phyloP scores from a whole-genome alignment of 2,113 vertebrate species.

The Verasper variegatus region DNA sequence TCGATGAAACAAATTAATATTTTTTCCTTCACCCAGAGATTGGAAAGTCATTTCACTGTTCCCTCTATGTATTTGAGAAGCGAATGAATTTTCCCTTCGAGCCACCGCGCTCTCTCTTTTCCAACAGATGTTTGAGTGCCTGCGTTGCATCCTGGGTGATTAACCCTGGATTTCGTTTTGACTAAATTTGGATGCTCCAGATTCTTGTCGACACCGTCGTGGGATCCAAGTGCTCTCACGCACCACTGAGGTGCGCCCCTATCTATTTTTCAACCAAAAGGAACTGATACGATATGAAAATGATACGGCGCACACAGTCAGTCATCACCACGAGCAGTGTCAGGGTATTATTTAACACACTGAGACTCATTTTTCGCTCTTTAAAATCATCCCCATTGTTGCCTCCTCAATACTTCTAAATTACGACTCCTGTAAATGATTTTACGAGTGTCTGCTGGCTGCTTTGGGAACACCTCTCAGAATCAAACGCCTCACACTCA shows the following conservation, averaged over 20 bases:
- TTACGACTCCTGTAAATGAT: slow-evolving; percentile 28
- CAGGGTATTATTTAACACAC: slow-evolving; percentile 13
- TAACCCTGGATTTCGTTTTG: slow-evolving; percentile 69
- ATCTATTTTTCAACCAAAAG: slow-evolving; percentile 53
- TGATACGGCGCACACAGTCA: slow-evolving; percentile 5
- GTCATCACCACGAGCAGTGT: neutral
- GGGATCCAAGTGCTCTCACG: slow-evolving; percentile 45
- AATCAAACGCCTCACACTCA: slow-evolving; percentile 22
- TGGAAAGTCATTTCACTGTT: slow-evolving; percentile 60
- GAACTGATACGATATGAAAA: slow-evolving; percentile 27
- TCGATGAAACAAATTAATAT: slow-evolving; percentile 3
- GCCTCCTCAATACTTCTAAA: neutral
- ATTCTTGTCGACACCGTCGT: slow-evolving; percentile 53
- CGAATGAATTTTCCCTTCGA: slow-evolving; percentile 62
- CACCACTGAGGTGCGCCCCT: slow-evolving; percentile 51
- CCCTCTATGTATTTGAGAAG: slow-evolving; percentile 63
- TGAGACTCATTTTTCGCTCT: neutral
- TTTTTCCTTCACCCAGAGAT: slow-evolving; percentile 46
- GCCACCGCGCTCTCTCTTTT: slow-evolving; percentile 30
- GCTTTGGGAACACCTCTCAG: slow-evolving; percentile 33
- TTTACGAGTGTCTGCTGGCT: slow-evolving; percentile 24
- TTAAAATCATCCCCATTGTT: slow-evolving; percentile 5
- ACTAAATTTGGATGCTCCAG: slow-evolving; percentile 80
- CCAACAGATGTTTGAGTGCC: slow-evolving; percentile 68
- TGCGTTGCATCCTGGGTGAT: slow-evolving; percentile 69